Evolutionary conservation across 1,140 invertebrate genomes (phyloP).

Genomic region (Amphibalanus amphitrite): DNA sequence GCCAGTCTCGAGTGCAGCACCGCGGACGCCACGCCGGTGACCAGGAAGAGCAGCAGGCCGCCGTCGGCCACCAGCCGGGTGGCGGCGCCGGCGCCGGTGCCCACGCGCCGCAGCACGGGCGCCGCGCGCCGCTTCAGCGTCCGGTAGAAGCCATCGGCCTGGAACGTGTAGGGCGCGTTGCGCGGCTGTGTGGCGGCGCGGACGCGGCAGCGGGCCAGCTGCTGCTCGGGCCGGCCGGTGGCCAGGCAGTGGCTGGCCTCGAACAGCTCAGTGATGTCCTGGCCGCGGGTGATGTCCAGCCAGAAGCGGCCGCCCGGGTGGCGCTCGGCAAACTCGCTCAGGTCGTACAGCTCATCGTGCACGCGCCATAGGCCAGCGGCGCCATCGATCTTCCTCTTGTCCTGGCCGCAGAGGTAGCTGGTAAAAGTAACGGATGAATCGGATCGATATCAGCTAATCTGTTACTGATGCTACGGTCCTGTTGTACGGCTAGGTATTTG

Average conservation of each 20-base stretch:
- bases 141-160: constrained; percentile 46
- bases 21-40: neutral
- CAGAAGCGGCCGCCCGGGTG: constrained; percentile 46
- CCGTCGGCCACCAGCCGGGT: constrained; percentile 13
- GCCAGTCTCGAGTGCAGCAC: constrained; percentile 16
- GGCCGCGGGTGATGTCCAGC: constrained; percentile 29
- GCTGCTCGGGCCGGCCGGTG: constrained; percentile 27
- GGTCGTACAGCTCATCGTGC: constrained; percentile 52
- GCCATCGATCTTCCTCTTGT: constrained; percentile 46
- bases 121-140: constrained; percentile 38
- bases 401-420: constrained; percentile 18
- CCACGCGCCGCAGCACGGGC: neutral
- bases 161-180: constrained; percentile 45
- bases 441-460: too few species aligned
- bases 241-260: constrained; percentile 42
- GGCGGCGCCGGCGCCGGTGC: neutral
- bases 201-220: constrained; percentile 29
- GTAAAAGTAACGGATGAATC: too few species aligned
- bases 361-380: constrained; percentile 61
- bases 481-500: too few species aligned
- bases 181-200: constrained; percentile 34
- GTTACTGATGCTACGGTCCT: too few species aligned
- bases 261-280: constrained; percentile 57
- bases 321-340: constrained; percentile 40
- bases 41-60: constrained; percentile 16